These are phyloP conservation scores for Psix sp. DNA, from an alignment of 1,140 invertebrate species.

Conservation along the genomic window DNA sequence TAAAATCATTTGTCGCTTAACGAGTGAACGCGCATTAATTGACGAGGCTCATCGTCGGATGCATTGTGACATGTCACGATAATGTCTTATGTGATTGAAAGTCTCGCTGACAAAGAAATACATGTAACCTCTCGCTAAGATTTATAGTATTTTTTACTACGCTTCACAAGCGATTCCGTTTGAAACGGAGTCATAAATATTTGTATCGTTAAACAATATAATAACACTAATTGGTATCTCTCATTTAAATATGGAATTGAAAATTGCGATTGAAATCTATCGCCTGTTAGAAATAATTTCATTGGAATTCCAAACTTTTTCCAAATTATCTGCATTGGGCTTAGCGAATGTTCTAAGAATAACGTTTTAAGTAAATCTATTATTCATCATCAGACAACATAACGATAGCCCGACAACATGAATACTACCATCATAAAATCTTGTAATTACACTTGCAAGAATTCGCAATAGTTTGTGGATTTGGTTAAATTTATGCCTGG, in stretches of 20 bases:
- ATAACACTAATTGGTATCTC: too few relatives aligned
- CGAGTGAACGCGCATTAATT: conserved; percentile 32
- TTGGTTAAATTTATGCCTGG: conserved; percentile 54
- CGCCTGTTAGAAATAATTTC: too few relatives aligned
- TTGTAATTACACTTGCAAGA: conserved; percentile 51
- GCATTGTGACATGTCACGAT: conserved; percentile 52
- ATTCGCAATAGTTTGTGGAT: conserved; percentile 44
- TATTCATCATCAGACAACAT: conserved; percentile 31
- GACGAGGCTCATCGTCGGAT: conserved; percentile 29
- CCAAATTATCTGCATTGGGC: too few relatives aligned
- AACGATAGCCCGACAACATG: conserved; percentile 37
- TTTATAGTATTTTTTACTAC: conserved; percentile 1
- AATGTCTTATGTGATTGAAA: conserved; percentile 39
- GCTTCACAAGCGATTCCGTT: not conserved
- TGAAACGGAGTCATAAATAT: too few relatives aligned
- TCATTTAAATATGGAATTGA: too few relatives aligned
- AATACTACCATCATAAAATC: conserved; percentile 41
- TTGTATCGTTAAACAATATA: too few relatives aligned
- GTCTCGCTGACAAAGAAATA: conserved; percentile 3
- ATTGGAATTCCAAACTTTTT: too few relatives aligned
- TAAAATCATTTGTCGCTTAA: conserved; percentile 43
- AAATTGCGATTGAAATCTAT: too few relatives aligned
- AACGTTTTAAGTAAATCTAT: conserved; percentile 7
- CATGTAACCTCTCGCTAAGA: not conserved
- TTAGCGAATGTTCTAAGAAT: conserved; percentile 5